Evolutionary conservation across 2,797 vertebrate genomes (phyloP), one percentile per base, ranked within the genome.

Genomic region (Eulemur albifrons): DNA sequence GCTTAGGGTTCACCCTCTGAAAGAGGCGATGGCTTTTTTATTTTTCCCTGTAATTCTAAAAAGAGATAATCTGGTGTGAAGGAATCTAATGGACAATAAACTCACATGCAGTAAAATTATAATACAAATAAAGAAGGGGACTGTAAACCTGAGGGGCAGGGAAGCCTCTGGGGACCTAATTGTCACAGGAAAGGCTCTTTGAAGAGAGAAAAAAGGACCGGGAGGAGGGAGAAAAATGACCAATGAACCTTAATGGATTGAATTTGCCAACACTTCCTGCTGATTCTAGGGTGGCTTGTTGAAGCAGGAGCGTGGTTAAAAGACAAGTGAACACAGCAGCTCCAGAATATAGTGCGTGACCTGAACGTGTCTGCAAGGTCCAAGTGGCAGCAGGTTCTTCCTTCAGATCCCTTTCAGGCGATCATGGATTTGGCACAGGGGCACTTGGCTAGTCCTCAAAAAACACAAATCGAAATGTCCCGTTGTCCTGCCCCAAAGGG

Each of bases 391-490:
- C 57, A 81, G 67, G 3, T 85, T 94, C 48, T n/a, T 21, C 72
- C 85, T 69, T 94, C 61, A 96, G 91, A 93, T 95, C 92, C 88
- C 95, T 95, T 92, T 92, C 91, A 96, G 92, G 84, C 81, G 93
- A 95, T 97, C 91, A 92, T 0, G 48, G 95, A 96, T 91, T 97
- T 94, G 94, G 94, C 86, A 86, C 57, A 65, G 72, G 92, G 79
- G 69, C 73, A n/a, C 67, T 96, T 95, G 93, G 96, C 84, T 94
- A 90, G 95, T 95, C 90, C 93, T 97, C 94, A 97, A 97, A 97
- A 95, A 96, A 76, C 57, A 90, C 84, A 90, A 90, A 92, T 92
- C 96, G 94, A 93, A 94, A 92, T 15, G 8, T 77, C 52, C 87
- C 0, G 30, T 63, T 32, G 14, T 63, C 13, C 27, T 15, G 61